Evolutionary conservation across 2,797 vertebrate species (phyloP).

Genomic region (Pipistrellus nathusii): DNA sequence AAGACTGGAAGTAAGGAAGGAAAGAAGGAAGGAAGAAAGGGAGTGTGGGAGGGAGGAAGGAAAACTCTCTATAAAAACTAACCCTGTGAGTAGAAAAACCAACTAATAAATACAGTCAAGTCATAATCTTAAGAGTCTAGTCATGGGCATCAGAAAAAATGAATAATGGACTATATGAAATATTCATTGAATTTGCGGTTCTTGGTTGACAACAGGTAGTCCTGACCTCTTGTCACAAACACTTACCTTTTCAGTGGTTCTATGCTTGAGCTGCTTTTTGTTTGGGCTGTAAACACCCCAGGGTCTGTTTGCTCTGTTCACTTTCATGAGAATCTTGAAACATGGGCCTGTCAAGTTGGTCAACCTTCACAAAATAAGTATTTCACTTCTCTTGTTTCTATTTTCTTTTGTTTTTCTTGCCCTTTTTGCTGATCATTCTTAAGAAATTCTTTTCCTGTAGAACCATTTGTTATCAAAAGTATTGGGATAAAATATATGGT

Average conservation of each 20-base stretch:
- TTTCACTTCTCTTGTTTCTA: background rate
- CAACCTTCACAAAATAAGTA: background rate
- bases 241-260: background rate
- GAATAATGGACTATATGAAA: background rate
- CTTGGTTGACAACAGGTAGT: background rate
- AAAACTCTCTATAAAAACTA: background rate
- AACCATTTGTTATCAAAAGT: conserved; percentile 29
- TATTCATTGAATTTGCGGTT: background rate
- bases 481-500: conserved; percentile 10
- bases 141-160: background rate
- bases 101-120: background rate
- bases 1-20: background rate
- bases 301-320: background rate
- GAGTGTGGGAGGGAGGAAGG: background rate
- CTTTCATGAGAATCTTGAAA: background rate
- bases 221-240: background rate
- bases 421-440: background rate
- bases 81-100: background rate
- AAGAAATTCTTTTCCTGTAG: background rate
- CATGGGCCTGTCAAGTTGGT: background rate
- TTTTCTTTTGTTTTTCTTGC: background rate
- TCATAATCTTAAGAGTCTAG: background rate
- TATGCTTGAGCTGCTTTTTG: background rate
- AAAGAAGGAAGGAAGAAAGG: too few species aligned
- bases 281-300: background rate